These are phyloP conservation scores for Aratinga solstitialis DNA, from an alignment of 2,797 vertebrate genomes.

Conservation along the genomic window DNA sequence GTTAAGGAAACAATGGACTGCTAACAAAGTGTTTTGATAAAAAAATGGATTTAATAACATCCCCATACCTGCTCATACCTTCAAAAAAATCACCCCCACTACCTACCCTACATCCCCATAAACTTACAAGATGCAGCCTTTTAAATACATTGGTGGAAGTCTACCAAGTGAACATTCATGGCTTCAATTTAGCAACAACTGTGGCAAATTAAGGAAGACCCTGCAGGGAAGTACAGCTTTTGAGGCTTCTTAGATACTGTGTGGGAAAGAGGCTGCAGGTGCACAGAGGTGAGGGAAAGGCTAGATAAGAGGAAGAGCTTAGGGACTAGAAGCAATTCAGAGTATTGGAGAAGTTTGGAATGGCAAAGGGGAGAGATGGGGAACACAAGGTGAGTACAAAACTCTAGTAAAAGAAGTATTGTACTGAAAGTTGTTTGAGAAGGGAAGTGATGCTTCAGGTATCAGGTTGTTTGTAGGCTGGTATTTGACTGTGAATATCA, in stretches of 20 bases:
- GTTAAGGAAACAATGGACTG: not conserved
- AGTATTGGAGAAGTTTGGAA: not conserved
- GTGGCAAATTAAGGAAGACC: not conserved
- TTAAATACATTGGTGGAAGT: not conserved
- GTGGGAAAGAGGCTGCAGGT: not conserved
- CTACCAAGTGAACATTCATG: not conserved
- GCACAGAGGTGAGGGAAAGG: not conserved
- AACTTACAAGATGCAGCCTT: not conserved
- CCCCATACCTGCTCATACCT: not conserved
- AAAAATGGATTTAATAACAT: not conserved
- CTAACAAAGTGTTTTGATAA: not conserved
- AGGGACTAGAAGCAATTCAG: not conserved
- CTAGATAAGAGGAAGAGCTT: not conserved
- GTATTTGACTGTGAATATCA: not conserved
- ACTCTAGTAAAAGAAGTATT: not conserved
- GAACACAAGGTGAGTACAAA: not conserved
- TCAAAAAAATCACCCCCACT: not conserved
- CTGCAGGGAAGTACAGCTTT: not conserved
- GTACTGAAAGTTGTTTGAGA: not conserved
- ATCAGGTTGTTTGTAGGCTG: not conserved
- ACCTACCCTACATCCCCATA: not conserved
- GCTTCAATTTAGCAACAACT: not conserved
- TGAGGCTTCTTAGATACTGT: not conserved
- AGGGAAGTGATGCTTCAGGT: not conserved
- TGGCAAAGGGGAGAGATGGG: not conserved